Percentiles rank a stretch among this genome's conserved stretches.
These are phyloP conservation scores for Trachelus iudaicus DNA, from an alignment of 2,888 invertebrate genomes.

Conservation along the genomic window DNA sequence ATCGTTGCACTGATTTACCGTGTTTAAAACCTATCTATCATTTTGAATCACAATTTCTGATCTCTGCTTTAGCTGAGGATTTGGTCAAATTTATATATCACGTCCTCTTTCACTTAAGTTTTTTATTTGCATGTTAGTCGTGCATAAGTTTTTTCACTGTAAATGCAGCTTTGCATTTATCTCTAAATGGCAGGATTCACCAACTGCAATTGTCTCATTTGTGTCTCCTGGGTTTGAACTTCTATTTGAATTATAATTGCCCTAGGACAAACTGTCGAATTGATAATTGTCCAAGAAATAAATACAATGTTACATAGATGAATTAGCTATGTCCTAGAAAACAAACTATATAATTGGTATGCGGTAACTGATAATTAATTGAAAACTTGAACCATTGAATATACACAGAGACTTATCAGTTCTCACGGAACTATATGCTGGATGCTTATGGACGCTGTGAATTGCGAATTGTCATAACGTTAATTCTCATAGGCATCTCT, in stretches of 20 bases:
- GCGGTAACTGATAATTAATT: neutral
- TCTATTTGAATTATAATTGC: neutral
- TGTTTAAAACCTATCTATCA: neutral
- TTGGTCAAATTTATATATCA: neutral
- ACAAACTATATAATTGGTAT: neutral
- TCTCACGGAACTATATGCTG: neutral
- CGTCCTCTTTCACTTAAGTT: neutral
- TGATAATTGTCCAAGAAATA: neutral
- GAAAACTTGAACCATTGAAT: neutral
- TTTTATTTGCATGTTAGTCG: neutral
- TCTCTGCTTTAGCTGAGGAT: neutral
- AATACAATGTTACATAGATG: neutral
- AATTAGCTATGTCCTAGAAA: neutral
- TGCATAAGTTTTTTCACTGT: neutral
- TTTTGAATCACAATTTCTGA: neutral
- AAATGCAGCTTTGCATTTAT: neutral
- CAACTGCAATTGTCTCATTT: neutral
- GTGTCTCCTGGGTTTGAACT: neutral
- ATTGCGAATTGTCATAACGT: neutral
- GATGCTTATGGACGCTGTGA: neutral
- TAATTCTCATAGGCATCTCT: neutral
- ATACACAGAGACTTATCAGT: neutral
- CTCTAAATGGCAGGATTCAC: neutral
- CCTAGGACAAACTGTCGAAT: neutral
- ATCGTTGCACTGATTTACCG: neutral